Base-by-base conservation (phyloP, 1,140 invertebrate genomes). In the Hyphantria cunea region DNA sequence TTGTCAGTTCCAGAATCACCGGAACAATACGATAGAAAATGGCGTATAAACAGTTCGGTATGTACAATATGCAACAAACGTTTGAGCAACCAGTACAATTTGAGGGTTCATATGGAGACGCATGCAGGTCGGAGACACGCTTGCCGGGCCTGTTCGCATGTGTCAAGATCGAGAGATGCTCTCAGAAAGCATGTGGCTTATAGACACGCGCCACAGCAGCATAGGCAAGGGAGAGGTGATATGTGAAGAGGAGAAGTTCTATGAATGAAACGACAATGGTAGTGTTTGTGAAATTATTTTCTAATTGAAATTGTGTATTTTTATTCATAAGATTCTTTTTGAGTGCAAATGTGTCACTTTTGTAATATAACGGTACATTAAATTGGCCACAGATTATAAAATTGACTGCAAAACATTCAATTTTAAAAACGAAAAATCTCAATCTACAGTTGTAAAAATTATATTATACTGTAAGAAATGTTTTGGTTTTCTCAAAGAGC, bases 161-260 rank as follows among this genome's bases (percentile, higher is more conserved):
- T 97, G 12, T 97, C 96, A 37, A 92, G 96, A 59, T 96, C 96
- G 50, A 92, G 96, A 65, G 96, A 97, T 84, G 96, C 96, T 11
- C 87, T 97, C 37, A 92, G 96, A 50, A 97, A 97, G 83, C 96
- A 97, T 76, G 95, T 97, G 14, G 96, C 96, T 0, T 97, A 97
- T 75, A 92, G 96, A 65, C 96, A 97, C 94, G 95, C 79, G 14
- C 67, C 70, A n/a, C 55, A 45, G n/a, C 58, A 67, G 41, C 52
- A 45, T 17, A 49, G 61, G 12, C 17, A 48, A 15, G 56, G 47
- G 17, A 49, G 61, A 42, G 51, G 39, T 0, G 61, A 64, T 39
- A 13, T 64, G 45, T 64, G 47, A 53, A 15, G 12, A 13, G 10
- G 10, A 7, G 7, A 7, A 7, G 7, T 10, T 39, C n/a, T 39